Evolutionary conservation across 2,797 vertebrate genomes (phyloP).

Genomic region (Crenuchus spilurus): DNA sequence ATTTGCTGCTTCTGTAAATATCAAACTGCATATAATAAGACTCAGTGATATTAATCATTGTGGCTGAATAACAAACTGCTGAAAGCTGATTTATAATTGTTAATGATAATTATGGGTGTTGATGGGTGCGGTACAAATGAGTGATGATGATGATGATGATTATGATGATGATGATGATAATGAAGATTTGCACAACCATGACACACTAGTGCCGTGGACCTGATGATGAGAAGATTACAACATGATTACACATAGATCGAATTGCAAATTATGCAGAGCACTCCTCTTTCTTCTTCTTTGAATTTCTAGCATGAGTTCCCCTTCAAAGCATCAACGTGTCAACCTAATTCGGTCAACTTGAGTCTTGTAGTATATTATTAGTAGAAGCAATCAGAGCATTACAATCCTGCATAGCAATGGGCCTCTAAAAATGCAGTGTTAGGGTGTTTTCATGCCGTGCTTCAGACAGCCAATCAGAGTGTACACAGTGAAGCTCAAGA

Average conservation of each 20-base stretch:
- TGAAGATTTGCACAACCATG: slow-evolving; percentile 12
- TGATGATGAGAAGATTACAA: slow-evolving; percentile 20
- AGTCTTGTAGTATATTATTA: not conserved
- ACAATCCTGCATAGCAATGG: not conserved
- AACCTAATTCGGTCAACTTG: not conserved
- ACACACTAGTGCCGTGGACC: slow-evolving; percentile 7
- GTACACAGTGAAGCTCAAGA: not conserved
- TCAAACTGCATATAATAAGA: not conserved
- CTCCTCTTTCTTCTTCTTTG: slow-evolving; percentile 1
- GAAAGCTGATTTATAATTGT: slow-evolving; percentile 25
- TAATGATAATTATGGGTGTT: slow-evolving; percentile 27
- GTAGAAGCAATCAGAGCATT: slow-evolving; percentile 7
- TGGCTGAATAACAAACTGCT: slow-evolving; percentile 8
- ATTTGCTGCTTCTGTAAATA: not conserved
- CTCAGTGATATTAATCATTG: not conserved
- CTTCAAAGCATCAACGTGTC: slow-evolving; percentile 12
- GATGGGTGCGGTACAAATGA: slow-evolving; percentile 3
- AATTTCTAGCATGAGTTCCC: not conserved
- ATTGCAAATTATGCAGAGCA: slow-evolving; percentile 7
- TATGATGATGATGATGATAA: slow-evolving; percentile 1
- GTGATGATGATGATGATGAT: slow-evolving; percentile 14
- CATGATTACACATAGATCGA: slow-evolving; percentile 14
- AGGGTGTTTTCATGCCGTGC: not conserved
- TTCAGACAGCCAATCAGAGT: slow-evolving; percentile 3
- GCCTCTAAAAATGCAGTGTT: not conserved